These are phyloP conservation scores for Ceratotherium simum DNA, from an alignment of 2,113 vertebrate species.

Conservation along the genomic window DNA sequence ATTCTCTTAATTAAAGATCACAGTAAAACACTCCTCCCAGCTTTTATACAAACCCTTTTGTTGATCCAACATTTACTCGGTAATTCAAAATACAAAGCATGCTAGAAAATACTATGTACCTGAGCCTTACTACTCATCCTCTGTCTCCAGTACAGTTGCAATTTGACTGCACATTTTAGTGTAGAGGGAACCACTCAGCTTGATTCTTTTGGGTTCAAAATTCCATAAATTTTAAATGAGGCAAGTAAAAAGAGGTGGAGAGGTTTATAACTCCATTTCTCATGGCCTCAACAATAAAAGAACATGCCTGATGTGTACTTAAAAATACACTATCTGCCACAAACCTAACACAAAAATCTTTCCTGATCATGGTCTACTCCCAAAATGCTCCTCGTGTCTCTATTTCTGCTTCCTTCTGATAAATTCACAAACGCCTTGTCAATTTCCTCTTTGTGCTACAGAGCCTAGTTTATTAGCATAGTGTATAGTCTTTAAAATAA, in stretches of 20 bases:
- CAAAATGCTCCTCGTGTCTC: neutral
- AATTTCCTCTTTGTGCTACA: slow-evolving; percentile 6
- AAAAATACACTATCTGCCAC: neutral
- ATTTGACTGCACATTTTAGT: slow-evolving; percentile 38
- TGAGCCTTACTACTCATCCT: neutral
- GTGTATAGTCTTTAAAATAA: slow-evolving; percentile 21
- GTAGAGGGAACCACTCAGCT: neutral
- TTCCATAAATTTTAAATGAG: slow-evolving; percentile 76
- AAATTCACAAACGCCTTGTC: neutral
- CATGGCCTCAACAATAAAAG: slow-evolving; percentile 55
- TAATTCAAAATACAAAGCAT: slow-evolving; percentile 48
- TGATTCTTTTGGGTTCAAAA: slow-evolving; percentile 63
- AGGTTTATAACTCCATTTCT: slow-evolving; percentile 65
- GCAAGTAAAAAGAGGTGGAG: slow-evolving; percentile 51
- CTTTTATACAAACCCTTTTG: slow-evolving; percentile 47
- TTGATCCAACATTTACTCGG: slow-evolving; percentile 31
- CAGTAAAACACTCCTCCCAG: slow-evolving; percentile 41
- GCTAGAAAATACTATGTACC: slow-evolving; percentile 44
- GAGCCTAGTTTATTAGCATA: neutral
- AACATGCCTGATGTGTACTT: neutral
- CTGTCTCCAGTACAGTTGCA: slow-evolving; percentile 19
- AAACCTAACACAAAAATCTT: neutral
- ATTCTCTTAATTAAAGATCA: slow-evolving; percentile 46
- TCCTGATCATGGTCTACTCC: neutral
- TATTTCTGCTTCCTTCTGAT: neutral